phyloP scores from a whole-genome alignment of 2,113 vertebrate genomes.

The Hemibagrus wyckioides region DNA sequence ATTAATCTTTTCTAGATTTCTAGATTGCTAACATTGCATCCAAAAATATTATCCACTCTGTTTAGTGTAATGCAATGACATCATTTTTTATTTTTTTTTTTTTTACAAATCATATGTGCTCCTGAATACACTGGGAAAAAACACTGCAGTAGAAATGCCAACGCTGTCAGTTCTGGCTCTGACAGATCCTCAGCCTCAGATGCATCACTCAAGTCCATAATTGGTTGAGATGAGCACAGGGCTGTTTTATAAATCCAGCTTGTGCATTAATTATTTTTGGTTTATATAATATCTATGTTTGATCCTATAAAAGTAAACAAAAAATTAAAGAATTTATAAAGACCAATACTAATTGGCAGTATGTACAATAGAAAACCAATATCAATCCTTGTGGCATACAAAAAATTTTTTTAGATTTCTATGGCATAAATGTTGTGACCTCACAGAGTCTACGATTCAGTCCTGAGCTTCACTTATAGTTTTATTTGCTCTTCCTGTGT shows the following conservation, averaged over 20 bases:
- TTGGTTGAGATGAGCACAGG: background rate
- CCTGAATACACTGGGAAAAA: no score
- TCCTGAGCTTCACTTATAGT: background rate
- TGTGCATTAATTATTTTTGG: background rate
- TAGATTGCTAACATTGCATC: background rate
- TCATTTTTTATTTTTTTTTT: background rate
- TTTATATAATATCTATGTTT: no score
- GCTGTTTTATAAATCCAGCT: background rate
- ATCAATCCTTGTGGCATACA: background rate
- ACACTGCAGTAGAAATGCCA: background rate
- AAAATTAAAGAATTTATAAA: background rate
- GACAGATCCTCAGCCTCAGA: constrained; percentile 4
- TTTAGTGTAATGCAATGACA: background rate
- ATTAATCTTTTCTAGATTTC: background rate
- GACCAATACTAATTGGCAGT: background rate
- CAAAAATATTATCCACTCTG: background rate
- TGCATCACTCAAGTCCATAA: background rate
- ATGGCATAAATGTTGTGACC: background rate
- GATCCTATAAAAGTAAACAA: background rate
- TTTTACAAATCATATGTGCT: background rate
- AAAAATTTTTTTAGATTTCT: background rate
- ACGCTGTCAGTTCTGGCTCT: background rate
- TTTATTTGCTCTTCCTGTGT: background rate
- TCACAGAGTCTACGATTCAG: background rate
- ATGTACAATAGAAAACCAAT: background rate